These are phyloP conservation scores for Anolis apletophallus DNA, from an alignment of 2,797 vertebrate species.

Conservation along the genomic window DNA sequence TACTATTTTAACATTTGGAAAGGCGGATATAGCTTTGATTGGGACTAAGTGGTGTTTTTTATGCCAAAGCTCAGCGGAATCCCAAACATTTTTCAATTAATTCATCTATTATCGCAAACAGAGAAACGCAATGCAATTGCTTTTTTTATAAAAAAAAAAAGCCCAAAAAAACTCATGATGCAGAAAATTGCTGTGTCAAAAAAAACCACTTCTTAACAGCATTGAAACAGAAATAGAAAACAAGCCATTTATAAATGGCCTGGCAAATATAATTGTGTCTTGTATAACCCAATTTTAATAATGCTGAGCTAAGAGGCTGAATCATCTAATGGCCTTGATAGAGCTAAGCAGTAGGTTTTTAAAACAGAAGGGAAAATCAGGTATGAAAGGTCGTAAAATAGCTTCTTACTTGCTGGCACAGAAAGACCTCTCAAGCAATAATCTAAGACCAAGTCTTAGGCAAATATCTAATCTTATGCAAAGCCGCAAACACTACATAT, in stretches of 20 bases:
- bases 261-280: slow-evolving; percentile 8
- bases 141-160: slow-evolving; percentile 10
- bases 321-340: neutral
- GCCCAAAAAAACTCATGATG: neutral
- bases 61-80: neutral
- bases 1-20: neutral
- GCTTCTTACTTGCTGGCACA: neutral
- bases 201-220: slow-evolving; percentile 13
- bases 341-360: neutral
- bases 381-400: neutral
- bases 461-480: neutral
- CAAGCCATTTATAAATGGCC: slow-evolving; percentile 44
- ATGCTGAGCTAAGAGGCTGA: slow-evolving; percentile 24
- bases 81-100: neutral
- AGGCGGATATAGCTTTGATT: neutral
- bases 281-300: slow-evolving; percentile 33
- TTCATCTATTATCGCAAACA: neutral
- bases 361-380: neutral
- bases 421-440: neutral
- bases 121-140: neutral
- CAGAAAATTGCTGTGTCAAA: slow-evolving; percentile 27
- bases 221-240: slow-evolving; percentile 41
- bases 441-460: neutral
- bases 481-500: neutral
- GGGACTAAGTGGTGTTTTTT: neutral